Evolutionary conservation across 2,113 vertebrate genomes (phyloP), one percentile per base, ranked within the genome.

Genomic region (Podocnemis expansa): DNA sequence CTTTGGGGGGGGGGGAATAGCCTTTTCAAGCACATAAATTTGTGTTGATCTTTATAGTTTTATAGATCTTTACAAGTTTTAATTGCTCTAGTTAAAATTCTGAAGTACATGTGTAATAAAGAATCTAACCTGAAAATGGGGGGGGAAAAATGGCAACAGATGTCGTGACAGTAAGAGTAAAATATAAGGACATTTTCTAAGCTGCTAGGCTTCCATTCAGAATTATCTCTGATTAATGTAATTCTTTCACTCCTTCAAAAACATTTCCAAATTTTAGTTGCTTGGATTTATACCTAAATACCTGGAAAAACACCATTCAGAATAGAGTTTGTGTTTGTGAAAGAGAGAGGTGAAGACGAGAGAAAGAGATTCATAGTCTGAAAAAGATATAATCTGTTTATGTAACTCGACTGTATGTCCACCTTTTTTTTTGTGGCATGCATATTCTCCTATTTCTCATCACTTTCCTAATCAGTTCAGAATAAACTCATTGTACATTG

Each of bases 381-480:
- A 93, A 91, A 88, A 29, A 29, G n/a, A 3, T 70, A 92, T 91
- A 91, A 91, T 91, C 79, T 19, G 54, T 82, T 87, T 84, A 85
- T 45, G 10, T 70, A 89, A 60, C 11, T 89, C 49, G 16, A 27
- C 54, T 86, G 52, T 89, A 41, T 24, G 31, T 90, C 96, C 3
- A 27, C 51, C 6, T 94, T 6, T 93, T 81, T 75, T 80, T 60
- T 76, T 75, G 75, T 86, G 45, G 43, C 88, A 86, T 87, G 51
- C 79, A 83, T 43, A 83, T 82, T 55, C 51, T 10, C 31, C 29
- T 88, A 4, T 54, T 21, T 81, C 93, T 85, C 60, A 55, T 90
- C 38, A 19, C 51, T 38, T 75, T 51, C 38, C 60, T 81, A 82
- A 70, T 10, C 10, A 80, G 25, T 60, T 16, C 13, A 80, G 49